Percentiles rank a stretch among this genome's conserved stretches.
phyloP scores from a whole-genome alignment of 2,113 vertebrate genomes.

The Cyanoramphus novaezelandiae region DNA sequence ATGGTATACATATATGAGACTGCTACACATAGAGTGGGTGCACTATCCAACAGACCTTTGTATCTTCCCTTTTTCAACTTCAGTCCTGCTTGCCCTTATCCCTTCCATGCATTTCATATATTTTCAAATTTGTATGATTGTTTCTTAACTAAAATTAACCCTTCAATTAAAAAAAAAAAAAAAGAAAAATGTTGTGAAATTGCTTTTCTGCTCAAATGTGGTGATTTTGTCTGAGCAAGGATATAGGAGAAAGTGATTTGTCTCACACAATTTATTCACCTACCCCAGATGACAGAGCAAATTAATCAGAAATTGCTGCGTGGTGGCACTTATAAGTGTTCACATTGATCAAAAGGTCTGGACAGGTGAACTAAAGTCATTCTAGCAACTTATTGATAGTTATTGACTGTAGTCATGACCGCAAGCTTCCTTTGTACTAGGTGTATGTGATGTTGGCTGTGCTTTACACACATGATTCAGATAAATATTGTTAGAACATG shows the following conservation, averaged over 20 bases:
- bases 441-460: background rate
- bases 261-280: background rate
- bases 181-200: background rate
- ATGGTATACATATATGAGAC: background rate
- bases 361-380: background rate
- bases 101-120: background rate
- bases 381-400: background rate
- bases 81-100: background rate
- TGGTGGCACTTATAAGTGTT: background rate
- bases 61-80: background rate
- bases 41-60: rapidly evolving
- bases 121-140: background rate
- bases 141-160: background rate
- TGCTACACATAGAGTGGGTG: background rate
- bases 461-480: background rate
- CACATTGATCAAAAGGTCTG: background rate
- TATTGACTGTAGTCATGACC: background rate
- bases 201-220: background rate
- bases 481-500: background rate
- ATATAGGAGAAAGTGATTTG: background rate
- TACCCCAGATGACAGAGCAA: background rate
- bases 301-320: background rate
- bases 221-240: background rate
- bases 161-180: background rate
- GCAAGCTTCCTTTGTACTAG: background rate